A percentile compares a stretch with the other conserved stretches of the same genome.
Conservation (phyloP, 2,797 vertebrate species). For the Sebastes vulpes region DNA sequence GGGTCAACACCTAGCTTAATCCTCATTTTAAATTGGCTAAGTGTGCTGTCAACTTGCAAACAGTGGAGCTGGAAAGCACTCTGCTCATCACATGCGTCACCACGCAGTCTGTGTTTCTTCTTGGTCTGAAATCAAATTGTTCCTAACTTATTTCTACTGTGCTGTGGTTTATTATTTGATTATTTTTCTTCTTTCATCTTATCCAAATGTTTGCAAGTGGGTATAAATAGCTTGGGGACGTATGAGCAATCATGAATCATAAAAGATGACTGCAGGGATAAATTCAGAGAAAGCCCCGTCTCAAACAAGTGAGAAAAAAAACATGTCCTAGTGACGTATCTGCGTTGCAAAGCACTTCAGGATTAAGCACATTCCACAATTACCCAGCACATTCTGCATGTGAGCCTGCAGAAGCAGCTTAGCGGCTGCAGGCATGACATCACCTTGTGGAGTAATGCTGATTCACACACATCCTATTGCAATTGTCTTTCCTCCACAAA, state of each 20-base stretch:
- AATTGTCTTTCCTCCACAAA: constrained; percentile 73
- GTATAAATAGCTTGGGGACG: constrained; percentile 17
- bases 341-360: constrained; percentile 33
- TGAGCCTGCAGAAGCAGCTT: constrained; percentile 11
- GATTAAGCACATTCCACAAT: constrained; percentile 41
- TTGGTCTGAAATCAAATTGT: neutral
- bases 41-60: constrained; percentile 30
- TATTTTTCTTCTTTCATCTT: neutral
- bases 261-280: constrained; percentile 17
- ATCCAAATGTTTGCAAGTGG: neutral
- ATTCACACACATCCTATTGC: constrained; percentile 84
- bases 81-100: constrained; percentile 5
- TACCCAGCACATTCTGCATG: constrained; percentile 42
- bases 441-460: constrained; percentile 82
- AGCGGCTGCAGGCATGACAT: constrained; percentile 76
- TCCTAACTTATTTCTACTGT: neutral
- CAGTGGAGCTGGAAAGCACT: neutral
- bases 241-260: constrained; percentile 33
- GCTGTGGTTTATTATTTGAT: neutral
- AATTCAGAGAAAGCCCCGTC: constrained; percentile 5
- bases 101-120: neutral
- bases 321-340: neutral
- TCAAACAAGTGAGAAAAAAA: neutral
- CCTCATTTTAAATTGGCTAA: constrained; percentile 58
- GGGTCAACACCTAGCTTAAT: constrained; percentile 62